phyloP scores from a whole-genome alignment of 1,140 invertebrate genomes.

The Idris sp. region DNA sequence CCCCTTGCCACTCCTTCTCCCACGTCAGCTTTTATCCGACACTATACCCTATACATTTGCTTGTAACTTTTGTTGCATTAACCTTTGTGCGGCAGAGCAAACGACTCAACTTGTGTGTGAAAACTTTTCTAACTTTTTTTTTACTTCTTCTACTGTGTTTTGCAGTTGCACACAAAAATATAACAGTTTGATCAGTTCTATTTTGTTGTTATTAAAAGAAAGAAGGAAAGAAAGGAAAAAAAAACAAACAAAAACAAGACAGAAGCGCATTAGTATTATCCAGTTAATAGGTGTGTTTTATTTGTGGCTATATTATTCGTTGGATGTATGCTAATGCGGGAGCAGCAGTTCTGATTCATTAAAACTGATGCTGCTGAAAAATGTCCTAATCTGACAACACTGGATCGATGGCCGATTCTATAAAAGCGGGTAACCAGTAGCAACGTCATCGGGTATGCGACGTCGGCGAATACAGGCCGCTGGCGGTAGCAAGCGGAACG shows the following conservation, averaged over 20 bases:
- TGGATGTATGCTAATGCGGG: constrained; percentile 35
- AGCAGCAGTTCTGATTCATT: constrained; percentile 32
- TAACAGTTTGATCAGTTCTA: no score
- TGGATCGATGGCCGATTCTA: constrained; percentile 47
- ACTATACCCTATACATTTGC: no score
- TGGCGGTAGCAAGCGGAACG: constrained; percentile 56
- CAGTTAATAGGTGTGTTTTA: not conserved
- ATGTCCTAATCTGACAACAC: constrained; percentile 62
- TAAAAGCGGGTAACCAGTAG: constrained; percentile 42
- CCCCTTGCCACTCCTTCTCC: constrained; percentile 1
- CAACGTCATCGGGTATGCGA: constrained; percentile 56
- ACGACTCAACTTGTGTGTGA: constrained; percentile 25
- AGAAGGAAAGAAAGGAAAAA: no score
- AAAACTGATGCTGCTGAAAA: constrained; percentile 51
- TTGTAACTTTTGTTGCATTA: no score
- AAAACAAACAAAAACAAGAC: no score
- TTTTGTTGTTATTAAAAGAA: no score
- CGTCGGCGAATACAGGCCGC: constrained; percentile 50
- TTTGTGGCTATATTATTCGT: not conserved
- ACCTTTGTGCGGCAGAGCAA: constrained; percentile 29
- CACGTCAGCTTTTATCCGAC: not conserved
- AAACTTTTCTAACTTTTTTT: no score
- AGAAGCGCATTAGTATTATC: not conserved
- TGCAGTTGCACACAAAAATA: no score
- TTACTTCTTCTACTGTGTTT: no score